These are phyloP conservation scores for Coptotermes formosanus DNA, from an alignment of 1,140 invertebrate genomes.

Conservation along the genomic window DNA sequence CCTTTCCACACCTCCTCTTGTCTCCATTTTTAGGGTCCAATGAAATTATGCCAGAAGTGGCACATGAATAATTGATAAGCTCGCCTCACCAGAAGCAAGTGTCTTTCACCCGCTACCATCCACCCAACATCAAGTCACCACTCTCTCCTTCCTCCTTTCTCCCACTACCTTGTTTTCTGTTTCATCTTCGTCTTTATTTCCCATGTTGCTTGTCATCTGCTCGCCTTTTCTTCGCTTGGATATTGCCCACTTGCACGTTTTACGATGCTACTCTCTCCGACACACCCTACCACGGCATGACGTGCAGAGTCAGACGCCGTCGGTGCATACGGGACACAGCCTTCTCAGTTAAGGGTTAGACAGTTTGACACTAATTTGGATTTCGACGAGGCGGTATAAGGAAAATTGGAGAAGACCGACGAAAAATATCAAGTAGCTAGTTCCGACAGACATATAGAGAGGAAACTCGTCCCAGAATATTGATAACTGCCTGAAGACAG, in stretches of 20 bases:
- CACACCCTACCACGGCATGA: neutral
- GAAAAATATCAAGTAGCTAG: neutral
- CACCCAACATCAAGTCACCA: neutral
- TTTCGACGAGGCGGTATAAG: neutral
- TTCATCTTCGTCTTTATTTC: conserved; percentile 2
- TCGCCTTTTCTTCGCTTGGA: neutral
- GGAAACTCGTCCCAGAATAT: too few relatives aligned
- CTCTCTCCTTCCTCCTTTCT: neutral
- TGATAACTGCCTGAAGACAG: too few relatives aligned
- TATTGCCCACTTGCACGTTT: neutral
- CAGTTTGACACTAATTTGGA: conserved; percentile 19
- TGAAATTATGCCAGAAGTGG: conserved; percentile 5
- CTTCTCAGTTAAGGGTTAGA: neutral
- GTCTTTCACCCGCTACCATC: neutral
- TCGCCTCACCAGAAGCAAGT: neutral
- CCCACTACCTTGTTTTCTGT: neutral
- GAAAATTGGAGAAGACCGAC: neutral
- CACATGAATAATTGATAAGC: conserved; percentile 6
- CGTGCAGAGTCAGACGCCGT: neutral
- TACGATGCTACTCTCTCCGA: neutral
- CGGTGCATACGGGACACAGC: neutral
- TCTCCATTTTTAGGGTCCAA: conserved; percentile 10
- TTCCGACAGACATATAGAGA: neutral
- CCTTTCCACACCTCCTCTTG: neutral
- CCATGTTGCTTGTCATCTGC: conserved; percentile 9